phyloP scores from a whole-genome alignment of 1,140 invertebrate genomes.

The Nasonia vitripennis region DNA sequence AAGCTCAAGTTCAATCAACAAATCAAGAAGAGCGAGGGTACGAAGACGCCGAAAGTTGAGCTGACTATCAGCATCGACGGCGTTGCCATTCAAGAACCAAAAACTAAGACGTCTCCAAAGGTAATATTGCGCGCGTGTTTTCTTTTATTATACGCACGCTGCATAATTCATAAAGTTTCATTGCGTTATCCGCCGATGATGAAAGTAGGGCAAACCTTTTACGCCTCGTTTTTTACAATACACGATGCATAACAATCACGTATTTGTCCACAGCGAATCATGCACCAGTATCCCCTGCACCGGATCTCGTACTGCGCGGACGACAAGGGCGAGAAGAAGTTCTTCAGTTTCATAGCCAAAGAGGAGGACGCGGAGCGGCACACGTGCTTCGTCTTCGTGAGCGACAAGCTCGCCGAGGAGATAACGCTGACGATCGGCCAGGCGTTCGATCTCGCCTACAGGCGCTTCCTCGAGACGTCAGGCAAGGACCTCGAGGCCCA shows the following conservation, averaged over 20 bases:
- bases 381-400: conserved; percentile 97
- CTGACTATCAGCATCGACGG: conserved; percentile 96
- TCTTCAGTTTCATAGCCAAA: conserved; percentile 98
- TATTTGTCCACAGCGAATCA: conserved; percentile 77
- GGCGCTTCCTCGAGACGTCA: conserved; percentile 86
- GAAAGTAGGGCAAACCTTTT: not conserved
- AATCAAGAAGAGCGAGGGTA: conserved; percentile 91
- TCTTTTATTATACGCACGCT: not conserved
- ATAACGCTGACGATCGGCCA: conserved; percentile 98
- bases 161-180: not conserved
- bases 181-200: not conserved
- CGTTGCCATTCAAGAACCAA: conserved; percentile 91
- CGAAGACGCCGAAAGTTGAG: conserved; percentile 95
- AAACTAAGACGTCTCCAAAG: conserved; percentile 73
- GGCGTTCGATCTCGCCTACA: conserved; percentile 97
- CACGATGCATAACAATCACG: not conserved
- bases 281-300: conserved; percentile 97
- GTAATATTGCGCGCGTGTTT: conserved; percentile 53
- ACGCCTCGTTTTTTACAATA: not conserved
- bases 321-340: conserved; percentile 97
- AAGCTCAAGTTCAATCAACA: conserved; percentile 96
- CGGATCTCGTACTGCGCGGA: conserved; percentile 98
- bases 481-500: conserved; percentile 85
- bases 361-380: conserved; percentile 89
- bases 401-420: conserved; percentile 96